Evolutionary conservation across 2,797 vertebrate species (phyloP), one percentile per base, ranked within the genome.

Genomic region (Schizopygopsis pylzovi): DNA sequence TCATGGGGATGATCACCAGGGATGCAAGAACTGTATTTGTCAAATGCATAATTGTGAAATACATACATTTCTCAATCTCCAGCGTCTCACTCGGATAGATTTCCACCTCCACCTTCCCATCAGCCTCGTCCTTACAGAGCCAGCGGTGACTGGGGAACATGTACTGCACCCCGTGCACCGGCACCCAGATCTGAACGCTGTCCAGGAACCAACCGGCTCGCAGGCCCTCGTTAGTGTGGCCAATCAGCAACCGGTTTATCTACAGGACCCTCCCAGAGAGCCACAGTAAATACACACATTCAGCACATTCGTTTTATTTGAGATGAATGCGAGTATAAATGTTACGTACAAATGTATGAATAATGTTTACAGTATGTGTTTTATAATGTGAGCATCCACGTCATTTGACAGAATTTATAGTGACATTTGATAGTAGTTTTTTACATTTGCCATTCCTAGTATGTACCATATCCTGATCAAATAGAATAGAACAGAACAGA

Each of bases 91-190:
- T 99, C 85, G 98, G 98, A 87, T 99, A 99, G 82, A 99, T 96
- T 91, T 99, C 98, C 86, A 98, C 96, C 92, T 99, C 97, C 88
- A 98, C 96, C 88, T 97, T 97, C 61, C 98, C 97, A 1, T 99
- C 98, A 1, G 97, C 96, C 88, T 98, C 96, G 1, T 97, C 95
- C 91, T 96, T 98, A 91, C 98, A 97, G 16, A 99, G 96, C 98
- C 98, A 99, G 56, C 98, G 96, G 92, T 99, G 97, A 91, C 96
- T 97, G 0, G 98, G 98, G 90, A 99, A 99, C 95, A 97, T 99
- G 91, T 99, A 99, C 90, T 96, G 93, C 91, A 92, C 94, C 89
- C 98, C 97, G 3, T 98, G 97, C 86, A 97, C 95, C 0, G 98
- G 98, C 25, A 99, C 97, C 0, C 93, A 96, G 85, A 99, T 96